Evolutionary conservation across 2,888 invertebrate species (phyloP), one percentile per base, ranked within the genome.

Genomic region (Phyllotreta striolata): DNA sequence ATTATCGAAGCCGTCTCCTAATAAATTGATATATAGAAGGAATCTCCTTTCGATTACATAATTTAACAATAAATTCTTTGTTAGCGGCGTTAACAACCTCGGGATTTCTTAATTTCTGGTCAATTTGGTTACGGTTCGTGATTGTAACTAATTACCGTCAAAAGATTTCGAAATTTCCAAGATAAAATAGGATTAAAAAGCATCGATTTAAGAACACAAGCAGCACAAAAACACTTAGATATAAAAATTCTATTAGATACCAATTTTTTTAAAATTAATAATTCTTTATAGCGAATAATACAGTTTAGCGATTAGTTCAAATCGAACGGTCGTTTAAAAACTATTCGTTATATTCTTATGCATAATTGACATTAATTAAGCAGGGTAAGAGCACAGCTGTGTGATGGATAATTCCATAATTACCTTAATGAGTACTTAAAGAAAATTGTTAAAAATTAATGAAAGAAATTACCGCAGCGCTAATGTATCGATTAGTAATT

Each of bases 61-160:
- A 44, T 44, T 44, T 10, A 10, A 44, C 44, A 44, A 44, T 44
- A 44, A 44, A 44, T 44, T 44, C 44, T 44, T 44, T 44, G 44
- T 44, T 44, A 13, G 14, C 14, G 7, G 44, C 44, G 44, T n/a
- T 44, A 44, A 44, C 44, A n/a, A 44, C 44, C 10, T 24, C 12
- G 10, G 44, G 44, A 44, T 44, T 10, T 13, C 44, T 44, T 44
- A 6, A 44, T 44, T 44, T 44, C 41, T 24, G 24, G 10, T 44
- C 14, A 4, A 44, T 7, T 44, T 44, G 10, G 44, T 44, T 44
- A 13, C 14, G 44, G 10, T 13, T 44, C 7, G 10, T 8, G 14
- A 44, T 6, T 13, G 14, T 44, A 9, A 44, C 14, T 44, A 44
- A 10, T 44, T 44, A 7, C 10, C 14, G 24, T 24, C 24, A 4